Base-by-base conservation (phyloP, 2,113 vertebrate species). In the Pomatorhinus ruficollis region DNA sequence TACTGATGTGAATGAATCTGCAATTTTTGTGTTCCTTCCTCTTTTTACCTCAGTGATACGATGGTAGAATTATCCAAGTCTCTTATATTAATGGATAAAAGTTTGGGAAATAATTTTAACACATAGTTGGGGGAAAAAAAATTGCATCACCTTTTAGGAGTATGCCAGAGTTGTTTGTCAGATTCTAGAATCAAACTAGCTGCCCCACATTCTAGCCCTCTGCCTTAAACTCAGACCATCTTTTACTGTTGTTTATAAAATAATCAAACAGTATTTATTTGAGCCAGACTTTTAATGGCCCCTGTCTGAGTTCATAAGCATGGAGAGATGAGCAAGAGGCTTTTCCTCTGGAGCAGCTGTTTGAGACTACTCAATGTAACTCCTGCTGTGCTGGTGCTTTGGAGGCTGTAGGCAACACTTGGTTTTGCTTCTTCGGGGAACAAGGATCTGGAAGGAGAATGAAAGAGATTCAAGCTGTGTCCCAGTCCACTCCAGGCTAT, bases 251-350 rank as follows among this genome's bases (percentile, higher is more conserved):
- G 50, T 95, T 96, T 95, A 53, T 80, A 87, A 87, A 87, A 82
- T 7, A 93, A 83, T 85, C 54, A 66, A 93, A 65, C 50, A 66
- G 70, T 82, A 70, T 91, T 96, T 88, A 50, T 96, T 92, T 90
- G 85, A 92, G 87, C 71, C 71, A 88, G 78, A 70, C 47, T 72
- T 89, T 70, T 76, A 63, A 72, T 87, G 54, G 59, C 19, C 59
- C 9, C 28, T 94, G 65, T 56, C 56, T 56, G 81, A 76, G 69
- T 89, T 95, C 54, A 1, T 87, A 79, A 75, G 24, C 60, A 52
- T 37, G 78, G 21, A 70, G 33, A 59, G 72, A 94, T 83, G 54
- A 93, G 64, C 45, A 83, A 66, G 68, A 86, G 59, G 21, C 37
- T 85, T 85, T 93, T 88, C 9, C 42, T 24, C 8, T 86, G 75